Evolutionary conservation across 2,113 vertebrate species (phyloP).

Genomic region (Willisornis vidua): DNA sequence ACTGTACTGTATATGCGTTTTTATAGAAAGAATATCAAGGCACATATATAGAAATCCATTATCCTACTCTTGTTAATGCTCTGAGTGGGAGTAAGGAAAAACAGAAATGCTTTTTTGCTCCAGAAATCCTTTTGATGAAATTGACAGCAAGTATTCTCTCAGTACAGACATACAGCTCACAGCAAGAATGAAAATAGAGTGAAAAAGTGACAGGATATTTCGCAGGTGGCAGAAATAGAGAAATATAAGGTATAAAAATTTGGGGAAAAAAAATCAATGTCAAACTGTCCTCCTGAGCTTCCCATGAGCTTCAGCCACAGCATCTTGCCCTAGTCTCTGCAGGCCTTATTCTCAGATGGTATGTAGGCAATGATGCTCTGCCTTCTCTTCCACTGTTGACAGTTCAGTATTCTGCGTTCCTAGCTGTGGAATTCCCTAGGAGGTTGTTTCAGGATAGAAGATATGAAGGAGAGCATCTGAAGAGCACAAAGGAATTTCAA

Average conservation of each 20-base stretch:
- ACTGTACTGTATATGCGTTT: not conserved
- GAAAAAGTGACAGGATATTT: not conserved
- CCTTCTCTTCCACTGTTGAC: not conserved
- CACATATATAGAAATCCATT: not conserved
- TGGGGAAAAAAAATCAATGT: rapidly evolving
- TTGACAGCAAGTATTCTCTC: not conserved
- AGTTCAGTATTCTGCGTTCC: not conserved
- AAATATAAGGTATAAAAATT: not conserved
- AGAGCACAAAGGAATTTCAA: not conserved
- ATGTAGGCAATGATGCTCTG: not conserved
- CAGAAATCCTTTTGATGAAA: not conserved
- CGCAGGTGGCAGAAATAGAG: not conserved
- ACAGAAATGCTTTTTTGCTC: not conserved
- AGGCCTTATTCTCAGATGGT: not conserved
- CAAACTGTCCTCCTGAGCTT: not conserved
- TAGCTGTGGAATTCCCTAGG: not conserved
- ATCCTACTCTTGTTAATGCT: not conserved
- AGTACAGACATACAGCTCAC: not conserved
- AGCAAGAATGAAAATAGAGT: not conserved
- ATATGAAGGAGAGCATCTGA: not conserved
- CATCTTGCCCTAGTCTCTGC: not conserved
- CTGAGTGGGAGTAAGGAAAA: not conserved
- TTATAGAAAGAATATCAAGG: not conserved
- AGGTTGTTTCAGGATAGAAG: not conserved
- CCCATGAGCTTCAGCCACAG: not conserved